A percentile compares a stretch with the other conserved stretches of the same genome.
Conservation (phyloP, 1,140 invertebrate species). For the Euwallacea similis region DNA sequence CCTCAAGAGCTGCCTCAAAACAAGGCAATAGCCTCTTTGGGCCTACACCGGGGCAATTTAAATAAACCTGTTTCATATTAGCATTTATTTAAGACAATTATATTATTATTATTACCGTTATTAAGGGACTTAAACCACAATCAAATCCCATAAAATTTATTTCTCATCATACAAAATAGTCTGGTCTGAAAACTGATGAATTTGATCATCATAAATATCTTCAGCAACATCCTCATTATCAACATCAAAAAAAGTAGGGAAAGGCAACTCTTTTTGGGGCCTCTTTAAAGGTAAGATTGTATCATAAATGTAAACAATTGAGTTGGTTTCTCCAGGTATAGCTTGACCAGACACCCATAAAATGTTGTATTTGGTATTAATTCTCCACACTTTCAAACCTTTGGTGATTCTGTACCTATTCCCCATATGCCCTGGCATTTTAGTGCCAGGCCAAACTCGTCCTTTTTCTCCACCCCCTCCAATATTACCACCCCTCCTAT, state of each 20-base stretch:
- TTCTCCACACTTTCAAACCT: constrained; percentile 83
- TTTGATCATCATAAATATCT: constrained; percentile 70
- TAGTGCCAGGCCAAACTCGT: constrained; percentile 91
- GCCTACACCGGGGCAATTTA: constrained; percentile 72
- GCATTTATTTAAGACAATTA: neutral
- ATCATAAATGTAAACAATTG: constrained; percentile 82
- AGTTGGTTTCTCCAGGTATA: constrained; percentile 80
- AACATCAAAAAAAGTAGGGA: constrained; percentile 76
- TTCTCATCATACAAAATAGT: constrained; percentile 69
- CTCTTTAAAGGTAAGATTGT: constrained; percentile 68
- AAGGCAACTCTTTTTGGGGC: constrained; percentile 65
- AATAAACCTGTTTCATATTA: constrained; percentile 57
- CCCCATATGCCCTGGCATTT: constrained; percentile 98
- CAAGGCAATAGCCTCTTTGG: constrained; percentile 88
- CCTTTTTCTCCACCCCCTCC: constrained; percentile 81
- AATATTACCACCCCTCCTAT: constrained; percentile 88
- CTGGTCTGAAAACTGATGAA: constrained; percentile 71
- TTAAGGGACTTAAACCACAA: neutral
- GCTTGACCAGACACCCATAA: constrained; percentile 82
- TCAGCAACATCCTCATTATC: constrained; percentile 63
- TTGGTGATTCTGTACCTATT: constrained; percentile 70
- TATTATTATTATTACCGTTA: constrained; percentile 5
- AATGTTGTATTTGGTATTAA: constrained; percentile 93
- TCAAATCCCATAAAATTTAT: constrained; percentile 8
- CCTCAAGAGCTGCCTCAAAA: constrained; percentile 92